Base-by-base conservation (phyloP, 2,888 invertebrate species). In the Sarcophaga variegata region DNA sequence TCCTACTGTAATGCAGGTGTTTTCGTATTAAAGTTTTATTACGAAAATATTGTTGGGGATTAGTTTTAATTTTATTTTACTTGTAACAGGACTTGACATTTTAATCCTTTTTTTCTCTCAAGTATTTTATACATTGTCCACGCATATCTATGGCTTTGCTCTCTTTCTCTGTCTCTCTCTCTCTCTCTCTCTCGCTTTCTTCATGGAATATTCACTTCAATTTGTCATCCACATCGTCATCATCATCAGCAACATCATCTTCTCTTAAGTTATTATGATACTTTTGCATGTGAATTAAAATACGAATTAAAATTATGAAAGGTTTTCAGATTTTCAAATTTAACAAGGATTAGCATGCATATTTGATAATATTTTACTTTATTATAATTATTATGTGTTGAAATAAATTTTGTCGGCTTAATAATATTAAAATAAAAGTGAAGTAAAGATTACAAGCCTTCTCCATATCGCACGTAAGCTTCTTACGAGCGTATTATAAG, bases 51-150 rank as follows among this genome's bases (percentile, higher is more conserved):
- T 67, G 60, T 49, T 45, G 8, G 47, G 3, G 37, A 63, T 71
- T 71, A 45, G 20, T 80, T 79, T 63, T 25, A 63, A 70, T 71
- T n/a, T 22, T 27, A 27, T 20, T n/a, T 69, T 63, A 49, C 25
- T 47, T 37, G 1, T 20, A 66, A 1, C 25, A 63, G 67, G 37
- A 75, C 63, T 69, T 76, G 70, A 63, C 25, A 70, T 70, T 63
- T 45, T 70, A 63, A 70, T 63, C 77, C 20, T 37, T 17, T 25
- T 64, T 8, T 12, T 59, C 59, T 37, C 37, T 37, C 37, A 8
- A 37, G 54, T 60, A 59, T 59, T 67, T 60, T 6, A 37, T 37
- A 37, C 37, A 37, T 37, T 37, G 37, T 37, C 37, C 37, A 37
- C 37, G 37, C 37, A 37, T 37, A 37, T 37, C 10, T 37, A 37